Base-by-base conservation (phyloP, 2,797 vertebrate species). In the Enteromius paludinosus region DNA sequence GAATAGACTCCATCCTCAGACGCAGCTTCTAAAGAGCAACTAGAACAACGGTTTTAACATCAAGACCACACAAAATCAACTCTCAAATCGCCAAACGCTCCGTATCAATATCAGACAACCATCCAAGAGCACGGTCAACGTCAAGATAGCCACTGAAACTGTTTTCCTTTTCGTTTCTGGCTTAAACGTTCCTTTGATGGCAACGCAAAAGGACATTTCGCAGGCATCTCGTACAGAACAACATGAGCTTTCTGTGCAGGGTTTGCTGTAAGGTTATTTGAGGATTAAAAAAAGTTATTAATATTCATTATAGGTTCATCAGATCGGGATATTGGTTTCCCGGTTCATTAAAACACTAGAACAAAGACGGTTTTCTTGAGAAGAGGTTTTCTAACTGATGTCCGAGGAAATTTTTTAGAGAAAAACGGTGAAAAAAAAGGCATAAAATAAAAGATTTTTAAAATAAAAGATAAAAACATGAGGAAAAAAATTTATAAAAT, bases 31-130 rank as follows among this genome's bases (percentile, higher is more conserved):
- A 70, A 78, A 69, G 85, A 85, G 87, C 84, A 85, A 49, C 90
- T 88, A 87, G 92, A 92, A 90, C 88, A 90, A 93, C 87, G 90
- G 89, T 91, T 91, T 90, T 89, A 89, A 89, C 82, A 84, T 87
- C 89, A 88, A 35, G 20, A 62, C 49, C 38, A 18, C 25, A 64
- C 52, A 77, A 69, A 75, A 47, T 49, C 64, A 83, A 20, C 49
- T 47, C 23, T 62, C 23, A 1, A 17, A 66, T 59, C 12, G 30
- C 61, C 70, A 56, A 54, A 15, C 15, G n/a, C 18, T 78, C 45
- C 15, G 25, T 30, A 70, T 76, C 25, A 64, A 28, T 38, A 35
- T 79, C 38, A 25, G 14, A 47, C n/a, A n/a, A 6, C 18, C 17
- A 43, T 25, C 43, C 23, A 45, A 45, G 20, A 61, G 25, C 64